Conservation (phyloP, 2,113 vertebrate species). For the Crocuta crocuta region DNA sequence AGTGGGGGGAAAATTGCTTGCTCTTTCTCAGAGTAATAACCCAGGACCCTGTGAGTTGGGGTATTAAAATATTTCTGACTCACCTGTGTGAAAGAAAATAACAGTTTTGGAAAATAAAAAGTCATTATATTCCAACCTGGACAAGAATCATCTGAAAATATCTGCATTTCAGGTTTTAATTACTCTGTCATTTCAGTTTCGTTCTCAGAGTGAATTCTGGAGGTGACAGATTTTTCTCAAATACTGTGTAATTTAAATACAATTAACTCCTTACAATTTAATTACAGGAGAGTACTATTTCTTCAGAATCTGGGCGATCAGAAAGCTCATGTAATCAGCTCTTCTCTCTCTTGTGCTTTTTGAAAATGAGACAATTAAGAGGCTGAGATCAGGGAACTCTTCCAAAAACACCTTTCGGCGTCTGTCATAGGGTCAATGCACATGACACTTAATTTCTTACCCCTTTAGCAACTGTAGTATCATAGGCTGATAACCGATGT, state of each 20-base stretch:
- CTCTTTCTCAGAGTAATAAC: background rate
- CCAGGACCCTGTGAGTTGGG: background rate
- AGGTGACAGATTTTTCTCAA: constrained; percentile 73
- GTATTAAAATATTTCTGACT: background rate
- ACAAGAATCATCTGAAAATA: background rate
- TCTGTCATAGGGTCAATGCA: background rate
- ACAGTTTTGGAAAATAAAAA: constrained; percentile 5
- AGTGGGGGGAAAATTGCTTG: background rate
- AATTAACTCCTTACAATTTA: constrained; percentile 72
- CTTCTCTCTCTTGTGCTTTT: background rate
- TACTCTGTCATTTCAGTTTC: constrained; percentile 46
- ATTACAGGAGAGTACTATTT: constrained; percentile 55
- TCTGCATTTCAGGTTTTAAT: constrained; percentile 50
- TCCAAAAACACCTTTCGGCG: background rate
- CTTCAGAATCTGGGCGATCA: constrained; percentile 40
- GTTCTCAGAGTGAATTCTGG: constrained; percentile 61
- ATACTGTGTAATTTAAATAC: constrained; percentile 64
- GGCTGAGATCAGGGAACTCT: background rate
- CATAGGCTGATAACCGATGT: background rate
- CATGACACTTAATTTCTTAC: background rate
- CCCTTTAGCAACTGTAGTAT: background rate
- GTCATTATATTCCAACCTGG: background rate
- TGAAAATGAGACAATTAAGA: constrained; percentile 51
- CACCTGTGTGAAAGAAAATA: background rate
- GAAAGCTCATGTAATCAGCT: constrained; percentile 39